phyloP scores from a whole-genome alignment of 1,140 invertebrate species.

The Littorina saxatilis region DNA sequence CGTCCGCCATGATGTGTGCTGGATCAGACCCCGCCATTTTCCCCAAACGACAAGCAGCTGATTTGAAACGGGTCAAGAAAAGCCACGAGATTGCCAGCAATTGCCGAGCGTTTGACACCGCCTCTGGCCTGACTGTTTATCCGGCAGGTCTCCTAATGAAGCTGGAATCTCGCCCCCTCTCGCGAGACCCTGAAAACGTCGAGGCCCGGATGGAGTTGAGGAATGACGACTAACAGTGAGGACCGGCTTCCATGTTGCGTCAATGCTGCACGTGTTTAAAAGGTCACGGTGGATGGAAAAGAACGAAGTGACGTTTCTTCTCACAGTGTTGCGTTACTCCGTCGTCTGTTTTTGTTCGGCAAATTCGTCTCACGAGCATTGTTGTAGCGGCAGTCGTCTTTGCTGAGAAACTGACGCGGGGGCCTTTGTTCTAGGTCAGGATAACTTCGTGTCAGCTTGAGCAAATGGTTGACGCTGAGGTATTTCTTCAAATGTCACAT shows the following conservation, averaged over 20 bases:
- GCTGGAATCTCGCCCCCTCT: background rate
- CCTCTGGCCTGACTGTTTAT: background rate
- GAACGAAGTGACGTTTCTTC: too few species aligned
- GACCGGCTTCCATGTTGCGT: background rate
- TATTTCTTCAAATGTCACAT: too few species aligned
- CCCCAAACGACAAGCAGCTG: slow-evolving; percentile 3
- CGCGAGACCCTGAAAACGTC: slow-evolving; percentile 1
- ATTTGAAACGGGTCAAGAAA: slow-evolving; percentile 4
- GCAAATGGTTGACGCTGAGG: too few species aligned
- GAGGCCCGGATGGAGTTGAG: too few species aligned
- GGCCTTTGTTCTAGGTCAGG: too few species aligned
- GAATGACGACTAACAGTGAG: background rate
- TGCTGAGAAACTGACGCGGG: too few species aligned
- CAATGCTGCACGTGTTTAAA: slow-evolving; percentile 14
- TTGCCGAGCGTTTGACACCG: background rate
- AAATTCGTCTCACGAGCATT: too few species aligned
- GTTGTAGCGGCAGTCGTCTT: too few species aligned
- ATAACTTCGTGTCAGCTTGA: too few species aligned
- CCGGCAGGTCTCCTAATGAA: background rate
- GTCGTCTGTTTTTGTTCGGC: too few species aligned
- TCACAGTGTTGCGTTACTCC: too few species aligned
- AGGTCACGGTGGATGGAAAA: slow-evolving; percentile 6
- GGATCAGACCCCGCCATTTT: background rate
- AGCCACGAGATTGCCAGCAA: background rate
- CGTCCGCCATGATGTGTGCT: background rate